Evolutionary conservation across 1,140 invertebrate genomes (phyloP).

Genomic region (Parasteatoda tepidariorum): DNA sequence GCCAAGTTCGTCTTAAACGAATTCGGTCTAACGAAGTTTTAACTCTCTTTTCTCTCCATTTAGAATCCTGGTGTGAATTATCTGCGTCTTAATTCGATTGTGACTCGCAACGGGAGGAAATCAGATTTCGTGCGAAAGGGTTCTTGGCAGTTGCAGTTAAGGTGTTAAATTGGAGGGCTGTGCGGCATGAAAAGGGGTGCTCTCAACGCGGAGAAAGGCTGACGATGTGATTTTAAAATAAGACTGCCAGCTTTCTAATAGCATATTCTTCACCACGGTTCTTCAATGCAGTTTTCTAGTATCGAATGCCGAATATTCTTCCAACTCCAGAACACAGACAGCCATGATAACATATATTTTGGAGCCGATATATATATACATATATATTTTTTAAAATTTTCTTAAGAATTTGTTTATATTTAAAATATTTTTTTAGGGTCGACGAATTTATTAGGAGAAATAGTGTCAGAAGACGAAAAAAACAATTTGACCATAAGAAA

Average conservation of each 20-base stretch:
- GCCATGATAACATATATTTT: no score
- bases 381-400: no score
- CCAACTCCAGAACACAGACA: no score
- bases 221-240: background rate
- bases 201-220: background rate
- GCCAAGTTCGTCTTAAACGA: constrained; percentile 33
- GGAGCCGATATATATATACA: no score
- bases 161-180: background rate
- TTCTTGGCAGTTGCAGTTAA: background rate
- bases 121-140: background rate
- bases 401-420: no score
- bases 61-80: constrained; percentile 18
- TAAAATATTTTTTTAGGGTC: no score
- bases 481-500: no score
- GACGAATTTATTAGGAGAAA: no score
- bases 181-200: background rate
- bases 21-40: constrained; percentile 41
- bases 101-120: background rate
- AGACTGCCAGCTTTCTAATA: background rate
- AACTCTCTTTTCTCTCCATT: constrained; percentile 5
- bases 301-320: no score
- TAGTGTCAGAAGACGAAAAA: no score
- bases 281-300: no score
- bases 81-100: constrained; percentile 45
- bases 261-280: background rate